Conservation (phyloP, 2,113 vertebrate genomes). For the Porphyrio hochstetteri region DNA sequence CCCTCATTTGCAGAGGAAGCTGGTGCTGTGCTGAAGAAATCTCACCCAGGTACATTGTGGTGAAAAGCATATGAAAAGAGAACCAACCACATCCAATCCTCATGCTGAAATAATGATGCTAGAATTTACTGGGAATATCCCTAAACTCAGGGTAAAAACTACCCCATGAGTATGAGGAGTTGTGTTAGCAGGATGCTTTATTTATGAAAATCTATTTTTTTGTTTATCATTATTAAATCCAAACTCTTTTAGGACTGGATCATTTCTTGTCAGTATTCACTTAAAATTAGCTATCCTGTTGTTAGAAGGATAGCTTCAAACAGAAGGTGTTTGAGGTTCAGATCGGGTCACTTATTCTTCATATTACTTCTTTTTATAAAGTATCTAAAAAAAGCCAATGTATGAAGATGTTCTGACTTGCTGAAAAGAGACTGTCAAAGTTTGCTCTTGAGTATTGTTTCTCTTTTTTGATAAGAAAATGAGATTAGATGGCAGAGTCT, state of each 20-base stretch:
- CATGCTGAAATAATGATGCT: background rate
- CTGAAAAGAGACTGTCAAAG: constrained; percentile 8
- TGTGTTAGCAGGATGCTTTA: background rate
- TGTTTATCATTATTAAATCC: background rate
- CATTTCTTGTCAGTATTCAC: constrained; percentile 9
- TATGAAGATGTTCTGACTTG: background rate
- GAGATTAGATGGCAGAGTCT: background rate
- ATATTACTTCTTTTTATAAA: constrained; percentile 17
- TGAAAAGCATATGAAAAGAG: background rate
- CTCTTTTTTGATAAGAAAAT: constrained; percentile 40
- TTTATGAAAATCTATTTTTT: background rate
- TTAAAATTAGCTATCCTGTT: constrained; percentile 3
- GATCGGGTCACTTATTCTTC: background rate
- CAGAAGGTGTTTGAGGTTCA: constrained; percentile 36
- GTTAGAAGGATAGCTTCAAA: constrained; percentile 47
- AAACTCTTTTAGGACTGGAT: background rate
- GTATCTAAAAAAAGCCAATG: background rate
- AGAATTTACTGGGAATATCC: background rate
- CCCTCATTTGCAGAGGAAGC: background rate
- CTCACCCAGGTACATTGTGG: background rate
- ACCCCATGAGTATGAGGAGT: background rate
- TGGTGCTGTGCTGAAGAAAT: background rate
- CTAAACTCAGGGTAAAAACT: background rate
- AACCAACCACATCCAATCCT: background rate
- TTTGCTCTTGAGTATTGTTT: constrained; percentile 21